phyloP scores from a whole-genome alignment of 92 coral and sea anemone species.

The Micromussa lordhowensis region DNA sequence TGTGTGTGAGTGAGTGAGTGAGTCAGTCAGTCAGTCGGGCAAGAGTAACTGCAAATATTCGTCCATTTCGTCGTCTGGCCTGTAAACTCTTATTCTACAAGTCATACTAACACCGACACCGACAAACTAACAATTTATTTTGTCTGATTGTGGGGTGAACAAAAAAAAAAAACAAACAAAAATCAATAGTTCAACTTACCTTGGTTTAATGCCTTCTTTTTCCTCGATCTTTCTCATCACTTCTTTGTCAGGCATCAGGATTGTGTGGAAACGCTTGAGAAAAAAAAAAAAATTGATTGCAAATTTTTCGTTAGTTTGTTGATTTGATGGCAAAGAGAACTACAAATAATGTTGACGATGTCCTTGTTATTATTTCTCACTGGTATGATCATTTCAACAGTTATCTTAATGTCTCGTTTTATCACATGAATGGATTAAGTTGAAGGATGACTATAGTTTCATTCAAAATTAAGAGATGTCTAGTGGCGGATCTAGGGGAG shows the following conservation, averaged over 20 bases:
- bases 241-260: slow-evolving; percentile 33
- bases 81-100: too few species aligned
- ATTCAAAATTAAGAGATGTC: background rate
- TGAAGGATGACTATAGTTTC: background rate
- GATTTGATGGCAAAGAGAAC: background rate
- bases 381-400: background rate
- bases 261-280: slow-evolving; percentile 43
- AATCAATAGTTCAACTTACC: background rate
- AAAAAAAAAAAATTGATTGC: background rate
- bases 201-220: background rate
- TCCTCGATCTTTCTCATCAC: slow-evolving; percentile 21
- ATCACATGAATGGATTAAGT: background rate
- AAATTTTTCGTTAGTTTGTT: background rate
- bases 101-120: background rate
- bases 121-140: background rate
- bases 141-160: background rate
- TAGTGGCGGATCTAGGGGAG: too few species aligned
- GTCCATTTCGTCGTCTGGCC: too few species aligned
- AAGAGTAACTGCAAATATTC: too few species aligned
- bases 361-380: background rate
- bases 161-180: background rate
- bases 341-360: background rate
- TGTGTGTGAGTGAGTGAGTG: too few species aligned
- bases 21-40: too few species aligned
- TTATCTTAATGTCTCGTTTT: too few species aligned